phyloP scores from a whole-genome alignment of 1,140 invertebrate species.

The Brachionus asplanchnoidis region DNA sequence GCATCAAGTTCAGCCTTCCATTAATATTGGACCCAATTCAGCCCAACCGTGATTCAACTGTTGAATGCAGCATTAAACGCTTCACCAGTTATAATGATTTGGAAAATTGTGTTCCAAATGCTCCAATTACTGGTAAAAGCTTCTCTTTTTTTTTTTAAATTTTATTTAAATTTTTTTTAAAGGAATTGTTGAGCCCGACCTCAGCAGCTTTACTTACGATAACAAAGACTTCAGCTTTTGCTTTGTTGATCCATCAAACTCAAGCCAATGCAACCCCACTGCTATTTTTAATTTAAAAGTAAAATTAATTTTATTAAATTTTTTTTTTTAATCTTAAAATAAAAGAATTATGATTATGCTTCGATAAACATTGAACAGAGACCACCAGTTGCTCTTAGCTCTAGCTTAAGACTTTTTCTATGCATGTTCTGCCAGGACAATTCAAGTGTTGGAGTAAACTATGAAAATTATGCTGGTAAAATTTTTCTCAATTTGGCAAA shows the following conservation, averaged over 20 bases:
- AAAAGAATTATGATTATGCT: neutral
- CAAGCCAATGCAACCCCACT: neutral
- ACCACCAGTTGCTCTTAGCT: neutral
- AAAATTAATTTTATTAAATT: neutral
- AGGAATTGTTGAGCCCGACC: neutral
- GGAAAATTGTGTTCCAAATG: neutral
- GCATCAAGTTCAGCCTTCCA: neutral
- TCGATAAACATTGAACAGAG: neutral
- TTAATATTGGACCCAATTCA: neutral
- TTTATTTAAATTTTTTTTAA: neutral
- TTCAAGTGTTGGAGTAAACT: neutral
- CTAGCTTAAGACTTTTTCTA: neutral
- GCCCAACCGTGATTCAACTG: neutral
- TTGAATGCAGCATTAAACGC: neutral
- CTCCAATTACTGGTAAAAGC: neutral
- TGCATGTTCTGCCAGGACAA: conserved; percentile 24
- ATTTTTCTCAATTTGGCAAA: neutral
- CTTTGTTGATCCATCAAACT: neutral
- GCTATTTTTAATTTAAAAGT: neutral
- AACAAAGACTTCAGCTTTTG: neutral
- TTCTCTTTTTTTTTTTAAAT: neutral
- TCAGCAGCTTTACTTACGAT: neutral
- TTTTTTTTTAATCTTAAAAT: neutral
- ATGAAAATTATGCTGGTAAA: neutral
- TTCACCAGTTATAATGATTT: neutral